Percentiles rank a stretch among this genome's conserved stretches.
These are phyloP conservation scores for Glossosoma conforme DNA, from an alignment of 1,140 invertebrate species.

Conservation along the genomic window DNA sequence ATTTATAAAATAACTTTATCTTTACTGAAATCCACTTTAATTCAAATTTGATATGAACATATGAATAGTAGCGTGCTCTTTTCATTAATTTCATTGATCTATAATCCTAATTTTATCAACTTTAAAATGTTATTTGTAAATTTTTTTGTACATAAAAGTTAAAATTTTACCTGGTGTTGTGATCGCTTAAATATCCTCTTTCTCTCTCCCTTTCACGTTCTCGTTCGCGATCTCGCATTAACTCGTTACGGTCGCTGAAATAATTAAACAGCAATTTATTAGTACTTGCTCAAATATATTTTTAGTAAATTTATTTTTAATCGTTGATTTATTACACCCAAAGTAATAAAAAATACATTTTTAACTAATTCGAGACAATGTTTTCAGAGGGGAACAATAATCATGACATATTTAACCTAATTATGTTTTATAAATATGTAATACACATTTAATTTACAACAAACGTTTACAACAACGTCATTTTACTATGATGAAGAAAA, in stretches of 20 bases:
- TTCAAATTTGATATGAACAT: not conserved
- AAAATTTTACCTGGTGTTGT: slow-evolving; percentile 65
- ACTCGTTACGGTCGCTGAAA: slow-evolving; percentile 73
- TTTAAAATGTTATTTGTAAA: too few species aligned
- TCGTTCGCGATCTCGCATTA: slow-evolving; percentile 57
- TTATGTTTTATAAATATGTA: too few species aligned
- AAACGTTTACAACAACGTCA: too few species aligned
- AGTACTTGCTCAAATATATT: not conserved
- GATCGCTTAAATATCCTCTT: slow-evolving; percentile 79
- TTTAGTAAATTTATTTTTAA: not conserved
- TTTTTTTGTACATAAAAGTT: not conserved
- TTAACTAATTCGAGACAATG: not conserved
- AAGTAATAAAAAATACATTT: slow-evolving; percentile 2
- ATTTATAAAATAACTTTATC: too few species aligned
- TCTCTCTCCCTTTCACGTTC: slow-evolving; percentile 65
- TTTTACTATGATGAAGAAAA: too few species aligned
- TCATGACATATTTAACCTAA: too few species aligned
- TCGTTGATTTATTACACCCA: too few species aligned
- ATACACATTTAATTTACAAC: too few species aligned
- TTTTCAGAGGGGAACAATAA: too few species aligned
- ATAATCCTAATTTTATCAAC: too few species aligned
- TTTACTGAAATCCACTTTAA: not conserved
- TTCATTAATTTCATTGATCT: too few species aligned
- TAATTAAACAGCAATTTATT: not conserved
- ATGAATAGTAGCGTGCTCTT: too few species aligned